A percentile compares a stretch with the other conserved stretches of the same genome.
These are phyloP conservation scores for Paracentrotus lividus DNA, from an alignment of 53 echinoderm and acorn worm genomes.

Conservation along the genomic window DNA sequence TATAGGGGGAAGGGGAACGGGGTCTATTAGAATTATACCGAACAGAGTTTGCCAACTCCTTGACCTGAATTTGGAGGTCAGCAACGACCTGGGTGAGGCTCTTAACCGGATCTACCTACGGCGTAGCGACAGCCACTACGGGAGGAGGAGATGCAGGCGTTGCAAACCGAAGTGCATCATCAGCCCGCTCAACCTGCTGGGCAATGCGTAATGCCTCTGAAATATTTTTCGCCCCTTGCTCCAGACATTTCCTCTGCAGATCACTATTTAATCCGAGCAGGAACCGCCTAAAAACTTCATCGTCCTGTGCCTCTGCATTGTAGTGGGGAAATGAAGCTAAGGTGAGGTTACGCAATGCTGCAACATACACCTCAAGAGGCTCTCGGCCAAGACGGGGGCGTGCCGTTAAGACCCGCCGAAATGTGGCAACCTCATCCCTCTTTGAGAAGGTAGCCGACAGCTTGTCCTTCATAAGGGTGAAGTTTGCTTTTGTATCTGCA, in stretches of 20 bases:
- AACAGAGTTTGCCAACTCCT: neutral
- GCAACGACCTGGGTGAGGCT: neutral
- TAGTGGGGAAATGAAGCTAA: conserved; percentile 70
- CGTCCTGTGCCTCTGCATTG: conserved; percentile 54
- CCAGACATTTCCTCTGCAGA: conserved; percentile 75
- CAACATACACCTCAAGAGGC: conserved; percentile 76
- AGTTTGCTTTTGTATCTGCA: neutral
- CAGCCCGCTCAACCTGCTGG: conserved; percentile 55
- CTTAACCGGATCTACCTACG: neutral
- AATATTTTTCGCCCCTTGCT: conserved; percentile 64
- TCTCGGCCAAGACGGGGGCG: conserved; percentile 66
- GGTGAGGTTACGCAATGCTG: conserved; percentile 62
- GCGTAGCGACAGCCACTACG: neutral
- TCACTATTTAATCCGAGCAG: conserved; percentile 72
- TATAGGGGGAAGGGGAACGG: conserved; percentile 46
- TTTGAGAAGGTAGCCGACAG: conserved; percentile 7
- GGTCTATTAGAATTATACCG: neutral
- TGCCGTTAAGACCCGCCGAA: conserved; percentile 64
- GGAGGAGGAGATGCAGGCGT: neutral
- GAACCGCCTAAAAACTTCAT: conserved; percentile 74
- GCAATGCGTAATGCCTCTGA: conserved; percentile 62
- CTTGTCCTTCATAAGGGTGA: neutral
- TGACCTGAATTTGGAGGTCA: neutral
- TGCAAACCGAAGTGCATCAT: conserved; percentile 38
- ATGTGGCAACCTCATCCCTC: conserved; percentile 17